Evolutionary conservation across 2,797 vertebrate species (phyloP), one percentile per base, ranked within the genome.

Genomic region (Discoglossus pictus): DNA sequence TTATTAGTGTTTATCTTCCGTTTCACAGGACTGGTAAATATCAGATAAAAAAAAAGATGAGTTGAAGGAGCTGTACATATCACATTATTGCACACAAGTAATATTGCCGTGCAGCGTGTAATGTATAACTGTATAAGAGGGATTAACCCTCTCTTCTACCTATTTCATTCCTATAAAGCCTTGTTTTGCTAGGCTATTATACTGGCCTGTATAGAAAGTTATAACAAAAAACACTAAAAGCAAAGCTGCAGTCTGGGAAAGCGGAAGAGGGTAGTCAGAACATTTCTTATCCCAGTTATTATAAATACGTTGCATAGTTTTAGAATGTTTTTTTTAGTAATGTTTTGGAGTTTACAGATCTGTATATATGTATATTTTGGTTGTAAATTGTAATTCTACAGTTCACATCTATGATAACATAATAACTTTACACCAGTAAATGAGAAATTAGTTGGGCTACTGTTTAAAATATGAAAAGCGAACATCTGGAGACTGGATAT

Each of bases 21-120:
- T 73, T 79, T 83, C 76, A 82, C 84, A 84, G 81, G 82, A 86
- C 84, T 84, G 34, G 34, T 70, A 58, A 63, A 38, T 50, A 36
- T 44, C 4, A 46, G 40, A 55, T 20, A 48, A 55, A 51, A 21
- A 18, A 10, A 51, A 21, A 18, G 11, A 23, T 21, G 40, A 35
- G 42, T 58, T 47, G 67, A 70, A 34, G 52, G 53, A 62, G 67
- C 52, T 70, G 51, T 70, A 70, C 52, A 70, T 70, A 63, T 63
- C 34, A 25, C 34, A 38, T 17, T n/a, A 42, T 35, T 70, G 34
- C 42, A 35, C 58, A 25, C 27, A 11, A 23, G 23, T 18, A n/a
- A 17, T 34, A 56, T 38, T 39, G 64, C 35, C 21, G 2, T 23
- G 34, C 42, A 55, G 40, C 27, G 17, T 21, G 13, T n/a, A 62